These are phyloP conservation scores for Cryptus armator DNA, from an alignment of 2,888 invertebrate species.

Conservation along the genomic window DNA sequence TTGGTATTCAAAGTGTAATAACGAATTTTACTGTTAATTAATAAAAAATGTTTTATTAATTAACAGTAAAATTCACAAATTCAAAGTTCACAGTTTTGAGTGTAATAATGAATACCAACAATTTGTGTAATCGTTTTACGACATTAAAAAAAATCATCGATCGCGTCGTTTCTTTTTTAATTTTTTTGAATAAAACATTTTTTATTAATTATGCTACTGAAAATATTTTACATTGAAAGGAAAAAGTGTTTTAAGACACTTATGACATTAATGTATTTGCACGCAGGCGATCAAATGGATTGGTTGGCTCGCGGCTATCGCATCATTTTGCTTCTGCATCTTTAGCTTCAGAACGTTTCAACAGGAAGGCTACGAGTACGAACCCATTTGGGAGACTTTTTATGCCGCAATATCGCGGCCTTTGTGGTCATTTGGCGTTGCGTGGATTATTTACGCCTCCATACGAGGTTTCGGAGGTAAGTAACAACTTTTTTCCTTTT, in stretches of 20 bases:
- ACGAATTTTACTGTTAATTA: too few relatives aligned
- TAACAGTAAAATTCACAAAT: too few relatives aligned
- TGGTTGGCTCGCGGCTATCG: slow-evolving; percentile 70
- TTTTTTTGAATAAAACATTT: too few relatives aligned
- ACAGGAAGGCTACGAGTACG: slow-evolving; percentile 79
- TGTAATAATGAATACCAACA: too few relatives aligned
- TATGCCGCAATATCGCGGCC: slow-evolving; percentile 85
- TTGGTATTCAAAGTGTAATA: too few relatives aligned
- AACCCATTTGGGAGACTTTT: slow-evolving; percentile 80
- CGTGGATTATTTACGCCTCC: slow-evolving; percentile 86
- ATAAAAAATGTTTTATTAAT: too few relatives aligned
- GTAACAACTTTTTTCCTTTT: slow-evolving; percentile 12
- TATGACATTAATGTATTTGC: not conserved
- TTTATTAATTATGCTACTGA: too few relatives aligned
- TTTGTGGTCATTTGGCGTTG: slow-evolving; percentile 85
- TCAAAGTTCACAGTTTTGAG: too few relatives aligned
- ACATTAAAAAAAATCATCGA: too few relatives aligned
- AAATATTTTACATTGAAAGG: not conserved
- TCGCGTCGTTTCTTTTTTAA: too few relatives aligned
- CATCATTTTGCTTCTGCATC: slow-evolving; percentile 67
- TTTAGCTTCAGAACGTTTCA: slow-evolving; percentile 75
- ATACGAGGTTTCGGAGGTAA: slow-evolving; percentile 86
- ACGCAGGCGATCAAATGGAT: slow-evolving; percentile 59
- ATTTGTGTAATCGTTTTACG: too few relatives aligned
- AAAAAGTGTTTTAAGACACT: not conserved